These are phyloP conservation scores for Yoshiicerus persimilis DNA, from an alignment of 1,140 invertebrate species.

Conservation along the genomic window DNA sequence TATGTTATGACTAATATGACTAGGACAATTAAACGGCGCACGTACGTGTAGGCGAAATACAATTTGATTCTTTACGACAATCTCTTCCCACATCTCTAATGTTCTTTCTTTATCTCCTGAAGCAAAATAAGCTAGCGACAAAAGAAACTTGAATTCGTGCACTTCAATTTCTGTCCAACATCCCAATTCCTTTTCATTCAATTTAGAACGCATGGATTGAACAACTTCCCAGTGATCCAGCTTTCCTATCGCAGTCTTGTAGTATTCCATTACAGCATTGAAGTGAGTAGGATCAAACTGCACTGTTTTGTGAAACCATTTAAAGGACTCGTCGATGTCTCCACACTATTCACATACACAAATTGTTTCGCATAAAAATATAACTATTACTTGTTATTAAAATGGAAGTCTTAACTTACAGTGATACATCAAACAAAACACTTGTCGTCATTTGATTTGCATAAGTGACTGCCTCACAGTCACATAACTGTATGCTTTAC, in stretches of 20 bases:
- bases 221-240: neutral
- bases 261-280: constrained; percentile 39
- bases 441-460: too few species aligned
- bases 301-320: constrained; percentile 30
- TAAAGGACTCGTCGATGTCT: constrained; percentile 23
- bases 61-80: neutral
- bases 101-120: constrained; percentile 21
- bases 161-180: constrained; percentile 32
- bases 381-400: neutral
- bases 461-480: too few species aligned
- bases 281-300: constrained; percentile 29
- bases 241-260: constrained; percentile 24
- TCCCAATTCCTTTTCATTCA: neutral
- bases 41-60: constrained; percentile 27
- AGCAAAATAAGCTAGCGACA: constrained; percentile 30
- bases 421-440: too few species aligned
- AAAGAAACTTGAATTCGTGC: constrained; percentile 31
- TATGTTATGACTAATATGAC: too few species aligned
- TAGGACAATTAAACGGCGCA: neutral
- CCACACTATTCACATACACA: neutral
- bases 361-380: neutral
- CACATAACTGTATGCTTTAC: too few species aligned
- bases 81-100: constrained; percentile 26
- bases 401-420: too few species aligned
- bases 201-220: neutral